Evolutionary conservation across 37 sponge, comb jelly and placozoan species (phyloP).

Genomic region (Bolinopsis microptera): DNA sequence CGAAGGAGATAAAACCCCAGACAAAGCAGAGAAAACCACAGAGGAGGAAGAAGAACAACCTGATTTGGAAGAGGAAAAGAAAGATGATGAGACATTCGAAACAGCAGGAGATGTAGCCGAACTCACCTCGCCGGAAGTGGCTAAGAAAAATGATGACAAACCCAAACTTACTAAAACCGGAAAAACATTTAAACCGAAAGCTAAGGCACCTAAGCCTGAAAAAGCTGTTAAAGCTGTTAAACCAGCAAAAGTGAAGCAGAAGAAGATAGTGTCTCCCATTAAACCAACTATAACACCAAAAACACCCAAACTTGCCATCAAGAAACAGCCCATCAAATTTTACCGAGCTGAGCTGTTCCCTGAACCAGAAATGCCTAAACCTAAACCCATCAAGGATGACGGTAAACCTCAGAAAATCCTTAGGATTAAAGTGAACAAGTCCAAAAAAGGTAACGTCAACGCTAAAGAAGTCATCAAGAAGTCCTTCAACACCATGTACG

Average conservation of each 20-base stretch:
- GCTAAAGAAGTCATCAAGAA: constrained; percentile 1
- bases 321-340: neutral
- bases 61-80: neutral
- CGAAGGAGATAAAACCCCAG: constrained; percentile 22
- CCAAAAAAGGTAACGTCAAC: neutral
- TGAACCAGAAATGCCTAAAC: constrained; percentile 30
- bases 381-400: neutral
- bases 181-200: neutral
- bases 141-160: too few species aligned
- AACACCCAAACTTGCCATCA: neutral
- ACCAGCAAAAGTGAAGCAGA: neutral
- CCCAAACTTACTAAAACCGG: too few species aligned
- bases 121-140: neutral
- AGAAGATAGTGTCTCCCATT: neutral
- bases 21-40: neutral
- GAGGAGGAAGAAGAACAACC: neutral
- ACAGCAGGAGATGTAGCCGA: neutral
- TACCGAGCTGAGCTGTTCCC: neutral
- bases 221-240: neutral
- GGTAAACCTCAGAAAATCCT: neutral
- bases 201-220: neutral
- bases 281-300: neutral
- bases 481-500: constrained; percentile 47
- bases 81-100: neutral
- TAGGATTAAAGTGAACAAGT: constrained; percentile 25